These are phyloP conservation scores for Lycaon pictus DNA, from an alignment of 2,113 vertebrate species.

Conservation along the genomic window DNA sequence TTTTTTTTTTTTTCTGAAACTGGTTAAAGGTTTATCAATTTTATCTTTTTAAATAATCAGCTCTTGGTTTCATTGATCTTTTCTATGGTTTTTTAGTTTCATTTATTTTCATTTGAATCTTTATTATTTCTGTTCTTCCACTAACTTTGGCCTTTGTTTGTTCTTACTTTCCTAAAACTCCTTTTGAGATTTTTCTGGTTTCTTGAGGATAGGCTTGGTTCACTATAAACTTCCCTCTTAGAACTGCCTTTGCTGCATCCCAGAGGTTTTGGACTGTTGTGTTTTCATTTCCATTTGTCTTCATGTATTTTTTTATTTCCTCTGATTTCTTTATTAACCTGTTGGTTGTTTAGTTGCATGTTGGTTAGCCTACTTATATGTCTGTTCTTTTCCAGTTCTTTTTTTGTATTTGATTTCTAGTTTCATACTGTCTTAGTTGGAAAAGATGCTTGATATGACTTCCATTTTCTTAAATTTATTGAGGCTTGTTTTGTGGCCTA, in stretches of 20 bases:
- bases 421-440: background rate
- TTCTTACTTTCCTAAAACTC: background rate
- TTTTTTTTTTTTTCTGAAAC: background rate
- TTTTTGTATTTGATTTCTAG: background rate
- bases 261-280: background rate
- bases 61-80: background rate
- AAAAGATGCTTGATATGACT: background rate
- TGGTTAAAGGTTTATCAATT: background rate
- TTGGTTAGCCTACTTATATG: background rate
- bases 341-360: background rate
- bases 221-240: background rate
- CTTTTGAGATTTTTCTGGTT: background rate
- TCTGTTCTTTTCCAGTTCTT: background rate
- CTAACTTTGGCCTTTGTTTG: background rate
- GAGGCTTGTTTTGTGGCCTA: background rate
- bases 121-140: background rate
- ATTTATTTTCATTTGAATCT: background rate
- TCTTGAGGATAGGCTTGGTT: background rate
- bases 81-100: background rate
- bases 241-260: background rate
- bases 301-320: background rate
- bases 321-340: background rate
- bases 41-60: background rate
- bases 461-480: background rate
- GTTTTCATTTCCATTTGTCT: background rate